Conservation (phyloP, 2,888 invertebrate genomes). For the Meloe dianella region DNA sequence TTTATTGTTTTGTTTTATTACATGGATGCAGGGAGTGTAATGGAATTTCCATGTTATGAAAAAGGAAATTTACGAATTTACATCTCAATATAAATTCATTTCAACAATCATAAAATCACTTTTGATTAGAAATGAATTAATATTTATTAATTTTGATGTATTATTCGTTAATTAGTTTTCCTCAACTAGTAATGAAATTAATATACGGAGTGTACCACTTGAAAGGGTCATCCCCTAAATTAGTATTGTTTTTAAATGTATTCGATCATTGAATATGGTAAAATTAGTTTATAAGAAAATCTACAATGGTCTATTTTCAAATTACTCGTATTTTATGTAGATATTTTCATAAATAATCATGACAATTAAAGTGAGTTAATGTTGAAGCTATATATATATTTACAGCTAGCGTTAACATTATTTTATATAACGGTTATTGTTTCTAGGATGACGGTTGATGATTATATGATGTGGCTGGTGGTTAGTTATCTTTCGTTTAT, state of each 20-base stretch:
- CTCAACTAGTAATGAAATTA: background rate
- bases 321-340: background rate
- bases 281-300: too few species aligned
- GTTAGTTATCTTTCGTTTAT: too few species aligned
- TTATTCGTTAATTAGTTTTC: background rate
- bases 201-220: too few species aligned
- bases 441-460: too few species aligned
- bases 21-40: conserved; percentile 6
- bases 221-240: too few species aligned
- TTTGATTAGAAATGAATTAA: background rate
- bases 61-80: conserved; percentile 18
- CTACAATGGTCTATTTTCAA: too few species aligned
- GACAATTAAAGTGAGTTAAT: background rate
- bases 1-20: conserved; percentile 19
- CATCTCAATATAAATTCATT: conserved; percentile 15
- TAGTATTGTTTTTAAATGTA: background rate
- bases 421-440: too few species aligned
- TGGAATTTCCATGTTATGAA: conserved; percentile 18
- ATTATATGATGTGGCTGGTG: too few species aligned
- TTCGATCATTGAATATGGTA: too few species aligned
- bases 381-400: too few species aligned
- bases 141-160: background rate
- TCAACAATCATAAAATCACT: background rate
- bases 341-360: background rate
- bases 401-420: too few species aligned